Percentiles rank a stretch among this genome's conserved stretches.
Conservation (phyloP, 2,113 vertebrate species). For the Neomonachus schauinslandi region DNA sequence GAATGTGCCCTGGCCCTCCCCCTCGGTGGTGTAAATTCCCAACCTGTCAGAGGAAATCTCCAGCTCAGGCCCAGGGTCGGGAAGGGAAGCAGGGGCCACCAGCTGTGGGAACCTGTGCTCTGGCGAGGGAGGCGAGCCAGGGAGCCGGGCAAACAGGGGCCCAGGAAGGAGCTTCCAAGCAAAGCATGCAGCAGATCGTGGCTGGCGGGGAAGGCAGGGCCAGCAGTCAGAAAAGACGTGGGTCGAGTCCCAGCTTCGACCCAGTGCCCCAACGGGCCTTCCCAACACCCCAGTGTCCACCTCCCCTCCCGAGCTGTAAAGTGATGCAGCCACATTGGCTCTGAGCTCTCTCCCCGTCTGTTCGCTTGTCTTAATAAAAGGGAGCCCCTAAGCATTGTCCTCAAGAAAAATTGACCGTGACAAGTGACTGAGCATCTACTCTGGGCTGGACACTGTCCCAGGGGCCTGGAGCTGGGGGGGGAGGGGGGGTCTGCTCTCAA, state of each 20-base stretch:
- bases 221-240: not conserved
- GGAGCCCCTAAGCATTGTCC: too few relatives aligned
- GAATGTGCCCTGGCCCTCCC: accelerated
- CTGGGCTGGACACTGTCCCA: not conserved
- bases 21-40: not conserved
- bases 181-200: accelerated
- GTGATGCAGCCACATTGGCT: accelerated
- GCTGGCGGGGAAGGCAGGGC: too few relatives aligned
- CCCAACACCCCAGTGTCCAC: accelerated
- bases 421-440: not conserved
- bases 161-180: not conserved
- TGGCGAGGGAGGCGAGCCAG: not conserved
- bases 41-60: not conserved
- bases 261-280: accelerated
- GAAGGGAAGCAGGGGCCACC: accelerated
- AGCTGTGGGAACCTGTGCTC: not conserved
- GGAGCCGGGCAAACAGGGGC: too few relatives aligned
- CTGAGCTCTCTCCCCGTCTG: not conserved
- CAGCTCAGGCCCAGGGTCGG: not conserved
- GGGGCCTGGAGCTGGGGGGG: not conserved
- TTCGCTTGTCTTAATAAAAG: not conserved
- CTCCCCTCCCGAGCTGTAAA: not conserved
- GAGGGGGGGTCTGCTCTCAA: accelerated
- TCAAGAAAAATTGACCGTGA: not conserved
- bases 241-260: not conserved